Conservation (phyloP, 2,113 vertebrate species). For the Chaetodon trifascialis region DNA sequence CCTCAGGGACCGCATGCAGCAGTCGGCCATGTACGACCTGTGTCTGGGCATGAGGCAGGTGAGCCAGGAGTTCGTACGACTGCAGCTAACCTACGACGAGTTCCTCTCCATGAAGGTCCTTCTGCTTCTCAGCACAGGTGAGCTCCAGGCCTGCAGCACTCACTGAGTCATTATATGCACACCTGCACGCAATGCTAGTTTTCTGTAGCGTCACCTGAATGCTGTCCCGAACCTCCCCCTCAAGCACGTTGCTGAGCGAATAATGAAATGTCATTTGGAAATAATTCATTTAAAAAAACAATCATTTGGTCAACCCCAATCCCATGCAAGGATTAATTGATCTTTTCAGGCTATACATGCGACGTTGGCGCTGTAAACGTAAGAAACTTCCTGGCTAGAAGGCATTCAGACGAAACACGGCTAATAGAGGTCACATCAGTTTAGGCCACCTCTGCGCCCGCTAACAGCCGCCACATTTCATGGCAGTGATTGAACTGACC, state of each 20-base stretch:
- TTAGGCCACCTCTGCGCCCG: background rate
- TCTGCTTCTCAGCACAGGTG: conserved; percentile 95
- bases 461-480: conserved; percentile 21
- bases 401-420: background rate
- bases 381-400: background rate
- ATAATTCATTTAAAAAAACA: background rate
- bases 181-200: background rate
- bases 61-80: conserved; percentile 97
- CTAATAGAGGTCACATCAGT: background rate
- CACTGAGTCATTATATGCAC: conserved; percentile 10
- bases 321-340: background rate
- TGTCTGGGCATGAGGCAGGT: conserved; percentile 98
- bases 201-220: background rate
- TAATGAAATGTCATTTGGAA: conserved; percentile 14
- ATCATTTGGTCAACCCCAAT: background rate
- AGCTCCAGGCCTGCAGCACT: background rate
- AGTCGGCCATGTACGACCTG: conserved; percentile 98
- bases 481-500: background rate
- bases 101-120: conserved; percentile 98
- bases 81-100: conserved; percentile 97
- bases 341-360: background rate
- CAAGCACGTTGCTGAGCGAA: background rate
- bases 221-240: background rate
- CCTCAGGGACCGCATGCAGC: conserved; percentile 95
- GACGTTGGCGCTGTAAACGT: background rate